phyloP scores from a whole-genome alignment of 2,797 vertebrate species.

The Xerus rutilus region DNA sequence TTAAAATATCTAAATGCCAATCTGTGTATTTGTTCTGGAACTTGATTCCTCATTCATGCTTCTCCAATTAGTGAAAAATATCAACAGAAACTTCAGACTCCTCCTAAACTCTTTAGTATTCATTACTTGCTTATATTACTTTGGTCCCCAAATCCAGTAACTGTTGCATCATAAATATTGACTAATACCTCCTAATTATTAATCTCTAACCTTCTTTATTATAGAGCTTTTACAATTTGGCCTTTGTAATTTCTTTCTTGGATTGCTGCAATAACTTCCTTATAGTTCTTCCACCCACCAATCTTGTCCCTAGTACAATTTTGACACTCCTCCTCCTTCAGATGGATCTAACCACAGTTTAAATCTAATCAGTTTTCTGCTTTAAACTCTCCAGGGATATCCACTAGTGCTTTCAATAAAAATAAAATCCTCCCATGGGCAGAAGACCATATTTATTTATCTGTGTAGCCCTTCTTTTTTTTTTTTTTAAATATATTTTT shows the following conservation, averaged over 20 bases:
- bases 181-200: not conserved
- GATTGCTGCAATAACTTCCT: not conserved
- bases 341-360: not conserved
- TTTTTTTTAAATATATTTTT: too few relatives aligned
- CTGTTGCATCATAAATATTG: not conserved
- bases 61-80: not conserved
- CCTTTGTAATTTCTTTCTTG: not conserved
- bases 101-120: not conserved
- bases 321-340: not conserved
- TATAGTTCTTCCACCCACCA: not conserved
- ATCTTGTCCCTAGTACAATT: not conserved
- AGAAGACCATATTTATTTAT: not conserved
- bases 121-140: not conserved
- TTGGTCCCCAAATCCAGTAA: not conserved
- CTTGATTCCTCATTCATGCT: not conserved
- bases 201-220: conserved; percentile 16
- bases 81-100: conserved; percentile 46
- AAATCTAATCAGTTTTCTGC: not conserved
- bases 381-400: conserved; percentile 21
- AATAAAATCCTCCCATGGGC: not conserved
- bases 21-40: conserved; percentile 24
- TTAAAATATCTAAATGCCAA: not conserved
- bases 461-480: not conserved
- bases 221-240: not conserved
- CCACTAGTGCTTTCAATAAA: not conserved